Evolutionary conservation across 2,113 vertebrate genomes (phyloP).

Genomic region (Anseranas semipalmata): DNA sequence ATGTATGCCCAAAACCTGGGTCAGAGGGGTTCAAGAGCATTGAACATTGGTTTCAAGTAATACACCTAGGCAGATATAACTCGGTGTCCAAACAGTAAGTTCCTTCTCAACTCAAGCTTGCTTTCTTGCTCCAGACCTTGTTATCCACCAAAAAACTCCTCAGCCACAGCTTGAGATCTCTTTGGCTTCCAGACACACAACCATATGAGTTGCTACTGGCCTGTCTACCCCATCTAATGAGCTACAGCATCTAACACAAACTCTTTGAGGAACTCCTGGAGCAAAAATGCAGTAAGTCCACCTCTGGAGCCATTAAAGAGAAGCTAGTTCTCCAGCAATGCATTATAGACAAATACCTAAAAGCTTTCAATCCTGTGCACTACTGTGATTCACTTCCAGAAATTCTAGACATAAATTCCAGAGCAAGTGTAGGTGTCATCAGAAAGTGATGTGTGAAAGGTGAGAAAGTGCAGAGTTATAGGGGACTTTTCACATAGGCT

Average conservation of each 20-base stretch:
- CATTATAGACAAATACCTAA: neutral
- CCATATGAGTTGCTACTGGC: too few species aligned
- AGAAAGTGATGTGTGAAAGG: neutral
- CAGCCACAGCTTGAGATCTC: too few species aligned
- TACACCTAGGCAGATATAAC: neutral
- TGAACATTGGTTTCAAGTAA: neutral
- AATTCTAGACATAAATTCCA: neutral
- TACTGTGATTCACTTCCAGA: neutral
- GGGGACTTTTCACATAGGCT: neutral
- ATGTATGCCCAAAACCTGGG: neutral
- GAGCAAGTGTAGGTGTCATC: neutral
- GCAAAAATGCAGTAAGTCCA: neutral
- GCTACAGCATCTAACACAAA: neutral
- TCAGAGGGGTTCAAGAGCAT: neutral
- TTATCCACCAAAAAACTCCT: neutral
- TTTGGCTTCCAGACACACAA: too few species aligned
- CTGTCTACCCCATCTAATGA: neutral
- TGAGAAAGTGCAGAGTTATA: neutral
- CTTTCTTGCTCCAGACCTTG: neutral
- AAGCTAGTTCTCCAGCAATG: neutral
- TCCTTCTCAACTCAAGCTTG: neutral
- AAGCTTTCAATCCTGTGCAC: neutral
- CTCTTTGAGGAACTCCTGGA: neutral
- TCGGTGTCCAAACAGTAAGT: neutral
- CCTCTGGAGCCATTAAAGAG: neutral